Evolutionary conservation across 2,113 vertebrate species (phyloP).

Genomic region (Pygoscelis antarcticus): DNA sequence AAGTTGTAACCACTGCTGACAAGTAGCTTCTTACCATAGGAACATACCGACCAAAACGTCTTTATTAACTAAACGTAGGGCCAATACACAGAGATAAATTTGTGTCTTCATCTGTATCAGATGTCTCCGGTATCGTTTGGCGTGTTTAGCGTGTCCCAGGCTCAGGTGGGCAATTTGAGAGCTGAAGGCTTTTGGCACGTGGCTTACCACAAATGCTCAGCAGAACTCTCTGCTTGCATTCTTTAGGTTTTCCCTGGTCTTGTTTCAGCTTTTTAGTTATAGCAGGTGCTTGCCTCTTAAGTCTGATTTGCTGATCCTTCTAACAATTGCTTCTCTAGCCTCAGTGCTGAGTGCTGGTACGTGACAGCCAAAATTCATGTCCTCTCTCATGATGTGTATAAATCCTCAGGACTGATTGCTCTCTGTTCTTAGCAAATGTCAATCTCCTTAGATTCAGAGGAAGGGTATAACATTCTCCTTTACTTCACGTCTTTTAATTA

Average conservation of each 20-base stretch:
- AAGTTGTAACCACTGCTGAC: not conserved
- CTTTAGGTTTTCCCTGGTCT: not conserved
- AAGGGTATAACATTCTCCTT: not conserved
- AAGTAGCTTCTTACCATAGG: not conserved
- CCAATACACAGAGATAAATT: not conserved
- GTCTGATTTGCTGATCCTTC: not conserved
- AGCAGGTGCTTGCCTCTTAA: not conserved
- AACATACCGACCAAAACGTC: not conserved
- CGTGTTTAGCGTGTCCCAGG: not conserved
- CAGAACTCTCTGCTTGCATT: not conserved
- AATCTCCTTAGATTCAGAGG: not conserved
- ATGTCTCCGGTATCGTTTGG: not conserved
- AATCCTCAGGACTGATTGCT: not conserved
- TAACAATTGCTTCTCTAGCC: not conserved
- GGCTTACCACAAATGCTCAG: not conserved
- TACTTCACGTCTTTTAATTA: not conserved
- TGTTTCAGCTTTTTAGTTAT: not conserved
- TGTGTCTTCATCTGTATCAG: not conserved
- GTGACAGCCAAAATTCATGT: not conserved
- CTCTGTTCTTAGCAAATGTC: not conserved
- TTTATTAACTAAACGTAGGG: not conserved
- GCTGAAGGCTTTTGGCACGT: not conserved
- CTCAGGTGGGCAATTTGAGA: not conserved
- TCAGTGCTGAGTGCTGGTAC: not conserved
- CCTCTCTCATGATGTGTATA: not conserved